Evolutionary conservation across 2,888 invertebrate species (phyloP), one percentile per base, ranked within the genome.

Genomic region (Rhingia campestris): DNA sequence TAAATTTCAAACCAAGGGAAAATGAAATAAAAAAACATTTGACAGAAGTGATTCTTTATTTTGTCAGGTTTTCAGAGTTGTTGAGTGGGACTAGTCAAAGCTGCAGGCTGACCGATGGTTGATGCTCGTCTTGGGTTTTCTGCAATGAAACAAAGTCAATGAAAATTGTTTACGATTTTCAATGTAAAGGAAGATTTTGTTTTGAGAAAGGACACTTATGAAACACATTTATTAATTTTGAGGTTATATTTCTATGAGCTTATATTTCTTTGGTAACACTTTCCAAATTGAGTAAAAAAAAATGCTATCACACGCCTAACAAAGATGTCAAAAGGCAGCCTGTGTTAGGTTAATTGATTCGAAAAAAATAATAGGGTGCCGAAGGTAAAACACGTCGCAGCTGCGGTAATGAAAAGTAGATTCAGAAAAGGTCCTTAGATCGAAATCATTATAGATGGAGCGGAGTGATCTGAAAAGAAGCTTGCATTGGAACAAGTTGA

Each of bases 11-110:
- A 5, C 12, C 9, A 9, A 14, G 14, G 4, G 35, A 4, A 32
- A 47, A 12, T 22, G 22, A 45, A 67, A 59, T 59, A 32, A 59
- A 72, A 72, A 58, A 51, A 37, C 59, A 51, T 51, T 51, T 41
- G 59, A 39, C 59, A 22, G 9, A 61, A 70, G 7, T 35, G 47
- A 30, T 51, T 61, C 10, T 59, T 51, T 72, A 41, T 51, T 59
- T 39, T n/a, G 22, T 47, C 9, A 58, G 39, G 22, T 3, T 5
- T 45, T 61, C 14, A n/a, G 22, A 14, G 33, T 0, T 6, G n/a
- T 6, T 30, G 10, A 32, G 6, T n/a, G 7, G 6, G 32, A 4
- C n/a, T 35, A 9, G 37, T 35, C 12, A 4, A 1, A 37, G 12
- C 6, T 9, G 35, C 12, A 7, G 10, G 37, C 12, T 54, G 1